Evolutionary conservation across 2,888 invertebrate species (phyloP), one percentile per base, ranked within the genome.

Genomic region (Dicyrtomina minuta): DNA sequence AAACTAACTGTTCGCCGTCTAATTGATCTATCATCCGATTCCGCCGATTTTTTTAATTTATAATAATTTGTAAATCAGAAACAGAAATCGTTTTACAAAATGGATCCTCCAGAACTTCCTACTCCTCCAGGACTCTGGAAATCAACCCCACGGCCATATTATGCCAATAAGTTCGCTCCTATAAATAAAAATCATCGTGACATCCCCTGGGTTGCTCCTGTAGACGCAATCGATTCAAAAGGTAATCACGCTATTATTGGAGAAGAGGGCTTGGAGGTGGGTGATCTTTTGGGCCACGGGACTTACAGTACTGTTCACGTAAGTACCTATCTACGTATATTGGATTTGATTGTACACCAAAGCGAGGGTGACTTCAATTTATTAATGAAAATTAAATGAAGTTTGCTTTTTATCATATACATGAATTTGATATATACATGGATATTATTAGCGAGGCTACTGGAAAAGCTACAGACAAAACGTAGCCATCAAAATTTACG

Each of bases 101-200:
- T 56, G 56, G 56, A 56, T 2, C 56, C 56, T 26, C 56, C 56
- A 24, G 27, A 3, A 12, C 24, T 56, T 1, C 56, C 56, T 6
- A 61, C 15, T 17, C 64, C 53, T 1, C 33, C 51, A 10, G 53
- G 53, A 90, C 56, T 80, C 90, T 43, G 82, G 84, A 2, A 51
- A 15, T 26, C 51, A 49, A 61, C 49, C n/a, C 10, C 22, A 22
- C 20, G 61, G 6, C 68, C 68, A 2, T 68, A 68, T 51, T 68
- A 61, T 22, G n/a, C 33, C 10, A 46, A 17, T 12, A n/a, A 4
- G 3, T 22, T 3, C 1, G 49, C 53, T 43, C 41, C 51, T 20
- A 59, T 68, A 17, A 68, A 61, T 46, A 39, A 61, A 13, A n/a
- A 27, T 20, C 46, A 27, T n/a, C 60, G 68, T 17, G 53, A 68